These are phyloP conservation scores for Biston betularia DNA, from an alignment of 2,888 invertebrate species.

Conservation along the genomic window DNA sequence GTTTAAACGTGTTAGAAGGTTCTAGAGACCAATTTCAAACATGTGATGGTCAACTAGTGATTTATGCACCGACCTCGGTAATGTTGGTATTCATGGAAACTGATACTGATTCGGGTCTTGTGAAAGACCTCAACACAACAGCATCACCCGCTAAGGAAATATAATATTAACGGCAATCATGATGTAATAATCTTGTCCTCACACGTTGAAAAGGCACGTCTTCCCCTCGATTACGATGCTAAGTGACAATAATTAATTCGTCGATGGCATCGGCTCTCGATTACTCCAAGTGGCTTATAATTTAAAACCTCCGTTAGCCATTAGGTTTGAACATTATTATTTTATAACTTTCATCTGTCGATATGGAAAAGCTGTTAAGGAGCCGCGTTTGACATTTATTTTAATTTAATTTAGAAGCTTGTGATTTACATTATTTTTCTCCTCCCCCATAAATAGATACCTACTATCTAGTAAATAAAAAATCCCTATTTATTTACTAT, in stretches of 20 bases:
- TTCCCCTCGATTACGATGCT: conserved; percentile 51
- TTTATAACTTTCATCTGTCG: conserved; percentile 45
- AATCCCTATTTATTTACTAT: no score
- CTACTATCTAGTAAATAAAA: background rate
- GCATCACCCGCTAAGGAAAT: conserved; percentile 67
- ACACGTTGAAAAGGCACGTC: conserved; percentile 67
- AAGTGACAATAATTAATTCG: conserved; percentile 70
- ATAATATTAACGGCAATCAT: conserved; percentile 80
- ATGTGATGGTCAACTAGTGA: conserved; percentile 70
- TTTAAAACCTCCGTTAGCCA: conserved; percentile 51
- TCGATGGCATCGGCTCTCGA: conserved; percentile 59
- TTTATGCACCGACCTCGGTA: conserved; percentile 76
- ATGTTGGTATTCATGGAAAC: conserved; percentile 81
- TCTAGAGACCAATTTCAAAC: conserved; percentile 44
- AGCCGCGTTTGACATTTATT: conserved; percentile 40
- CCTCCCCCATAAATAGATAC: background rate
- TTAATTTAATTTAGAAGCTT: conserved; percentile 41
- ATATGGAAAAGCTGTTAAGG: conserved; percentile 37
- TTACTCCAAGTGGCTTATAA: conserved; percentile 50
- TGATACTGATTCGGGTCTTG: conserved; percentile 71
- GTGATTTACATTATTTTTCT: conserved; percentile 35
- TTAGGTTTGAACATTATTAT: conserved; percentile 46
- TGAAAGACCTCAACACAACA: conserved; percentile 57
- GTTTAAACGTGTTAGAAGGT: background rate
- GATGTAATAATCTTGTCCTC: conserved; percentile 76